These are phyloP conservation scores for Lagodon rhomboides DNA, from an alignment of 2,797 vertebrate species.

Conservation along the genomic window DNA sequence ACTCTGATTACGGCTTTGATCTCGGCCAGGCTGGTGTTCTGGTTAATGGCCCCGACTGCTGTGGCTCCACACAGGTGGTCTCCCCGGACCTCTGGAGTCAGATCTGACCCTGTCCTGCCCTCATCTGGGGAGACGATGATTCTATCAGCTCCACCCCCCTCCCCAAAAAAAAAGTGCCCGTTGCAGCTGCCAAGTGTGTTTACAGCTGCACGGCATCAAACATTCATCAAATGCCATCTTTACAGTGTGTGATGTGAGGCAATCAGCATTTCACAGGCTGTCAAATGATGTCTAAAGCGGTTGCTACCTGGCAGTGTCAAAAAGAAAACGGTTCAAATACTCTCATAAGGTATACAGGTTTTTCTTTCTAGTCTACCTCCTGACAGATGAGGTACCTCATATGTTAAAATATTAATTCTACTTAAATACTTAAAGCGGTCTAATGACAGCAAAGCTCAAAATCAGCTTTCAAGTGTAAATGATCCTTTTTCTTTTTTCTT, in stretches of 20 bases:
- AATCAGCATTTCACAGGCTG: slow-evolving; percentile 91
- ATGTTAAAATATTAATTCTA: slow-evolving; percentile 88
- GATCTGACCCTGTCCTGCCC: slow-evolving; percentile 81
- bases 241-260: slow-evolving; percentile 88
- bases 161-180: slow-evolving; percentile 60
- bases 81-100: slow-evolving; percentile 74
- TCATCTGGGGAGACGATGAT: slow-evolving; percentile 76
- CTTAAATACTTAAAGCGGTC: slow-evolving; percentile 86
- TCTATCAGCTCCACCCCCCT: slow-evolving; percentile 66
- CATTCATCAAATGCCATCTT: slow-evolving; percentile 90
- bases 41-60: slow-evolving; percentile 76
- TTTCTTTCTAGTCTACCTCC: slow-evolving; percentile 81
- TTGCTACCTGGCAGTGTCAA: slow-evolving; percentile 86
- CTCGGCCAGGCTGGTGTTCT: slow-evolving; percentile 68
- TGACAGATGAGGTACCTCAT: slow-evolving; percentile 82
- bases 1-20: slow-evolving; percentile 80
- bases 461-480: slow-evolving; percentile 87
- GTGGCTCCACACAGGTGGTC: slow-evolving; percentile 77
- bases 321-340: slow-evolving; percentile 81
- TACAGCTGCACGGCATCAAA: slow-evolving; percentile 89
- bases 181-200: slow-evolving; percentile 88
- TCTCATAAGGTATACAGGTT: slow-evolving; percentile 76
- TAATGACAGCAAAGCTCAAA: slow-evolving; percentile 85
- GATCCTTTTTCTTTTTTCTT: slow-evolving; percentile 64
- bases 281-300: slow-evolving; percentile 86